Base-by-base conservation (phyloP, 2,797 vertebrate species). In the Petrocephalus schoutedeni region DNA sequence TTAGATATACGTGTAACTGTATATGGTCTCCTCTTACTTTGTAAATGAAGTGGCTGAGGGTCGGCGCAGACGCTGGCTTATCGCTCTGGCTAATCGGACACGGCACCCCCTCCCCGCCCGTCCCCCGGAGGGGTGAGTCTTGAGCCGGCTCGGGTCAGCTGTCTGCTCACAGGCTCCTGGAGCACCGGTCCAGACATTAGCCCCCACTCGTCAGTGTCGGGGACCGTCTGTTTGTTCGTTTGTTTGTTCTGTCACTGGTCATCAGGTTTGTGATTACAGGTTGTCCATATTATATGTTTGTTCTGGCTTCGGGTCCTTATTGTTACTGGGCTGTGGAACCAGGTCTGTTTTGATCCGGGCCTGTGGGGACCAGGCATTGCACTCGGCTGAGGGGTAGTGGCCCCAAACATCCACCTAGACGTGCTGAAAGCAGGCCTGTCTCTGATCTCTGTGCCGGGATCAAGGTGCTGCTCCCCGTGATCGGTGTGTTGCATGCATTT, bases 41-140 rank as follows among this genome's bases (percentile, higher is more conserved):
- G 88, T 89, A 86, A 87, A 87, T 89, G 64, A 89, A 89, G 86
- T 89, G 86, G 59, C 8, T 45, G 45, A 51, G 36, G 77, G 6
- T 51, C 0, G 45, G 41, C 16, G 19, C 41, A n/a, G 45, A n/a
- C 36, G 2, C 19, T 51, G 16, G 36, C 12, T 82, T 82, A 45
- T 82, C 45, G 45, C 36, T 64, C 8, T 19, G 16, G 16, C 45
- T 82, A 82, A 74, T 41, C 28, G 32, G 14, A 36, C 4, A 10
- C 36, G 32, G 28, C 32, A 0, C 7, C 49, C 28, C 23, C 45
- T 23, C 28, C 53, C 32, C 28, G n/a, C 1, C 61, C 86, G 7
- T 0, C 51, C 64, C 28, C 14, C 64, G 8, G 64, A 10, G 64
- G 64, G 64, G 67, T 14, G 32, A 32, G 32, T 74, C 67, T 21